phyloP scores from a whole-genome alignment of 2,888 invertebrate species.

The Litoditis marina region DNA sequence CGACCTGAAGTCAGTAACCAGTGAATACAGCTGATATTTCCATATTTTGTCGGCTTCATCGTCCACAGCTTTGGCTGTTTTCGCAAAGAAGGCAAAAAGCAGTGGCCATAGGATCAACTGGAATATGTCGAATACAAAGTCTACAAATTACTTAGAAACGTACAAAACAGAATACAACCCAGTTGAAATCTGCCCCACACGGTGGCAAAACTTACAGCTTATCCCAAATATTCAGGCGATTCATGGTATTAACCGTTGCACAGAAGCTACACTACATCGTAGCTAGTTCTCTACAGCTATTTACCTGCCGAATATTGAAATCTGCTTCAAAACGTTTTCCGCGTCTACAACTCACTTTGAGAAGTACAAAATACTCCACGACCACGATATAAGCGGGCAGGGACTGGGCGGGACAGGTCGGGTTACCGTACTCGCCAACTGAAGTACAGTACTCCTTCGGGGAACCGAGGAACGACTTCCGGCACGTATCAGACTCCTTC shows the following conservation, averaged over 20 bases:
- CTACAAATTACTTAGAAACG: too few relatives aligned
- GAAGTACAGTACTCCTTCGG: constrained; percentile 37
- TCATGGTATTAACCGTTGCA: too few relatives aligned
- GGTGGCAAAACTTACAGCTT: too few relatives aligned
- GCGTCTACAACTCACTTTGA: constrained; percentile 22
- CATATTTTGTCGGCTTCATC: constrained; percentile 62
- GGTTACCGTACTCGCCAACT: constrained; percentile 47
- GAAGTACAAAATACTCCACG: constrained; percentile 41
- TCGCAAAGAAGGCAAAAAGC: constrained; percentile 62
- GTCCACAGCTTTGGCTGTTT: constrained; percentile 58
- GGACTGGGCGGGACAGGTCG: constrained; percentile 45
- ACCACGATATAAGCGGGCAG: constrained; percentile 35
- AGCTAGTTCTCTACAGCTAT: too few relatives aligned
- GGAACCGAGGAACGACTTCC: constrained; percentile 28
- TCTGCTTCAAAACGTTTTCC: too few relatives aligned
- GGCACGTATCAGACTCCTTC: constrained; percentile 31
- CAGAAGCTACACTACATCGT: too few relatives aligned
- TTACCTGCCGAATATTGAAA: too few relatives aligned
- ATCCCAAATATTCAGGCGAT: too few relatives aligned
- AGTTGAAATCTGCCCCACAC: too few relatives aligned
- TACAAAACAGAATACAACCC: too few relatives aligned
- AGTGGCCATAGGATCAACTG: constrained; percentile 62
- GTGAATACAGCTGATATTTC: constrained; percentile 62
- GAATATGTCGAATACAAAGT: too few relatives aligned
- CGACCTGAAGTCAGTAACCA: constrained; percentile 59